Base-by-base conservation (phyloP, 2,113 vertebrate species). In the Crotalus horridus region DNA sequence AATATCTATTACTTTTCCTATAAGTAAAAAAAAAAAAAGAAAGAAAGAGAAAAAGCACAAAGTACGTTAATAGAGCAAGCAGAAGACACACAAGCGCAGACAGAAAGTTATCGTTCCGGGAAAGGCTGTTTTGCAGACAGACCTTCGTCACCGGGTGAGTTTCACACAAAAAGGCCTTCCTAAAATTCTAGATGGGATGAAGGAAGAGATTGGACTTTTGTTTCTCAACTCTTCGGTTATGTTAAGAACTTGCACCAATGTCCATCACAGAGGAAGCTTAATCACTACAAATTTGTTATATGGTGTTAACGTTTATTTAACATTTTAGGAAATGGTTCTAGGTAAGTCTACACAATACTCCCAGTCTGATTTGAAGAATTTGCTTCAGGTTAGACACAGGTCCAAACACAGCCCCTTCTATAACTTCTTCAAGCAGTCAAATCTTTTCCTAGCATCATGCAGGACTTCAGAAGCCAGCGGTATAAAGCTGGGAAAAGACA, bases 1-100 rank as follows among this genome's bases (percentile, higher is more conserved):
- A 96, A 99, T 99, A 93, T 99, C 99, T 89, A 99, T 98, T 93
- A 99, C 99, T 95, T 97, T 98, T 74, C 99, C 99, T 99, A 94
- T 20, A 96, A 96, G 93, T 90, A 89, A 94, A 95, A 91, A 91
- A 91, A 4, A 93, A 13, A 93, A 21, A 92, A 64, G 39, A n/a
- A 87, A 56, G 51, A 85, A 3, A 89, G 1, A 39, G 0, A 90
- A 64, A 85, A 86, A 91, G 23, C 74, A 87, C 17, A 56, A 55
- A 3, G 89, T 89, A 89, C 61, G 13, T 96, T 94, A 94, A 87
- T 95, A 90, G 95, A 96, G 59, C 6, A 21, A 92, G 87, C 24
- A 48, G 23, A 9, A 7, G 8, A 93, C 20, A 58, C 1, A 17
- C 69, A 61, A 20, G 24, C 8, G 9, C 9, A 54, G 54, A 33